Evolutionary conservation across 2,888 invertebrate genomes (phyloP).

Genomic region (Chesias legatella): DNA sequence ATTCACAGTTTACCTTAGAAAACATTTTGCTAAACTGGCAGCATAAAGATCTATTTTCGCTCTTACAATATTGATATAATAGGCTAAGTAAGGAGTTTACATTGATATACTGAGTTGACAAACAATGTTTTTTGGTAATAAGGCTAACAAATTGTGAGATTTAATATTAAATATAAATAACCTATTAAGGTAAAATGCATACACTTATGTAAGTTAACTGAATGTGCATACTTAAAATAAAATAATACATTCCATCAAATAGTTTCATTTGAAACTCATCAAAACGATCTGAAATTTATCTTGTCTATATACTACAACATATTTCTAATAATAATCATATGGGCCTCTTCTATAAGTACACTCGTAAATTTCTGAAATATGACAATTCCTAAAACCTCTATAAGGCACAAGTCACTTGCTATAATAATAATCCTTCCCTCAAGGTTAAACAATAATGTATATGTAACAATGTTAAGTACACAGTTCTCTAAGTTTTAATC

Average conservation of each 20-base stretch:
- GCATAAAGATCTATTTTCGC: conserved; percentile 22
- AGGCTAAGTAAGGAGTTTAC: not conserved
- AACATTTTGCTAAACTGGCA: conserved; percentile 21
- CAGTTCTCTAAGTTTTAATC: too few relatives aligned
- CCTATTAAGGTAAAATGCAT: conserved; percentile 18
- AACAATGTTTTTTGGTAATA: conserved; percentile 8
- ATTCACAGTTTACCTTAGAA: conserved; percentile 29
- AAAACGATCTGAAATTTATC: too few relatives aligned
- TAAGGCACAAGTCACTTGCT: too few relatives aligned
- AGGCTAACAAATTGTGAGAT: conserved; percentile 16
- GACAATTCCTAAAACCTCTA: too few relatives aligned
- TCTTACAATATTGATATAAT: conserved; percentile 20
- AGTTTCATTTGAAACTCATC: conserved; percentile 10
- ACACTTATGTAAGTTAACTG: conserved; percentile 2
- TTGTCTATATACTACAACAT: too few relatives aligned
- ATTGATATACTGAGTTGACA: conserved; percentile 4
- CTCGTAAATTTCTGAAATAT: too few relatives aligned
- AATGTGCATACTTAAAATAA: conserved; percentile 8
- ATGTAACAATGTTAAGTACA: too few relatives aligned
- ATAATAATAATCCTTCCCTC: too few relatives aligned
- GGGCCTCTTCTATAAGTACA: too few relatives aligned
- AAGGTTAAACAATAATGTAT: too few relatives aligned
- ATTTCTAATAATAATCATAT: too few relatives aligned
- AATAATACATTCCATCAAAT: conserved; percentile 19
- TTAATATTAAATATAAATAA: conserved; percentile 14